Conservation (phyloP, 1,140 invertebrate species). For the Trigoniulus corallinus region DNA sequence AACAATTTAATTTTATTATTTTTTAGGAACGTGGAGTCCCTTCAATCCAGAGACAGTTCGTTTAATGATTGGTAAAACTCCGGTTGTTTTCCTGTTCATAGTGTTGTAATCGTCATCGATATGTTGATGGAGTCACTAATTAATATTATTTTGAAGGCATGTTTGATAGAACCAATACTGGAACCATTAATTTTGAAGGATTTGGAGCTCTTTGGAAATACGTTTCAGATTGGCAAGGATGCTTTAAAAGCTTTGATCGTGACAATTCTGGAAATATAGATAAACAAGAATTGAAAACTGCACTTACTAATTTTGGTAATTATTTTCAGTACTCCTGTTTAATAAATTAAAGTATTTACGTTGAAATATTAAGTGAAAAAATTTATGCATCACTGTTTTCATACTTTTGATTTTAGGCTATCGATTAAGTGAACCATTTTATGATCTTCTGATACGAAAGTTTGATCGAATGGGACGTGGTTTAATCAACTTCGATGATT, state of each 20-base stretch:
- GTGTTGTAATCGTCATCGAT: background rate
- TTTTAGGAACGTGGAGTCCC: slow-evolving; percentile 71
- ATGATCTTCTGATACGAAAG: slow-evolving; percentile 68
- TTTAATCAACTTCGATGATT: slow-evolving; percentile 93
- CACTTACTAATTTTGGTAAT: slow-evolving; percentile 73
- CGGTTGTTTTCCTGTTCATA: background rate
- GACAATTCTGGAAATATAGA: slow-evolving; percentile 96
- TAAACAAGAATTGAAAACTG: slow-evolving; percentile 68
- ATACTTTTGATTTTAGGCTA: slow-evolving; percentile 25
- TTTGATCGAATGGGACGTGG: slow-evolving; percentile 85
- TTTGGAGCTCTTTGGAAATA: slow-evolving; percentile 95
- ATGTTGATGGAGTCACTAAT: background rate
- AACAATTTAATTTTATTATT: background rate
- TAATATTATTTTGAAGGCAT: slow-evolving; percentile 49
- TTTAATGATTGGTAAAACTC: slow-evolving; percentile 79
- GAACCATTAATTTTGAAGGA: slow-evolving; percentile 86
- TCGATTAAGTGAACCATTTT: slow-evolving; percentile 63
- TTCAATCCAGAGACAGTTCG: slow-evolving; percentile 96
- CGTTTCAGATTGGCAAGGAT: slow-evolving; percentile 94
- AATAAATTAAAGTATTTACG: background rate
- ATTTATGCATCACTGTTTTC: too few relatives aligned
- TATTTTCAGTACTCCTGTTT: background rate
- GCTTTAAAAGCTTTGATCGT: slow-evolving; percentile 83
- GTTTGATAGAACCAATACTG: slow-evolving; percentile 84
- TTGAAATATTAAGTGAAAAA: too few relatives aligned